These are phyloP conservation scores for Cylindroiulus punctatus DNA, from an alignment of 2,888 invertebrate genomes.

Conservation along the genomic window DNA sequence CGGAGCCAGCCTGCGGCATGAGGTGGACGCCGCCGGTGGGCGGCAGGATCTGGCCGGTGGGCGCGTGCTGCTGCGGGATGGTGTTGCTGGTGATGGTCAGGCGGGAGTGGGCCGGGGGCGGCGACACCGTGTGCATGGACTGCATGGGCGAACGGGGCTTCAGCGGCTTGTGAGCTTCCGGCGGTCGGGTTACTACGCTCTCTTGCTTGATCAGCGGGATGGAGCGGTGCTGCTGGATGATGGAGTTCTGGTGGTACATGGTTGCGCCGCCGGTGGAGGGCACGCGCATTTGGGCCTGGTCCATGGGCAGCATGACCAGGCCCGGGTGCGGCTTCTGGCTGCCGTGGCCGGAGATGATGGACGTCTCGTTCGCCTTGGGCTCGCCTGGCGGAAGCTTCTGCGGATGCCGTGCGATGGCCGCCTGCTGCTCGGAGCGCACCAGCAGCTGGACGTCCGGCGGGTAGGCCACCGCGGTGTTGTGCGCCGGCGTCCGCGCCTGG, in stretches of 20 bases:
- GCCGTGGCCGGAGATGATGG: not conserved
- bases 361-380: not conserved
- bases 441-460: slow-evolving; percentile 14
- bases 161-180: slow-evolving; percentile 38
- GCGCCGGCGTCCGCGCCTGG: slow-evolving; percentile 52
- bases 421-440: not conserved
- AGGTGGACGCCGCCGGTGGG: slow-evolving; percentile 64
- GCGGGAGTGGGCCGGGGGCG: slow-evolving; percentile 50
- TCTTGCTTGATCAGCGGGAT: slow-evolving; percentile 53
- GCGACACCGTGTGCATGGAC: slow-evolving; percentile 56
- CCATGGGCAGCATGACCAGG: slow-evolving; percentile 39
- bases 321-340: slow-evolving; percentile 24
- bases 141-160: slow-evolving; percentile 58
- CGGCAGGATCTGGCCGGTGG: slow-evolving; percentile 60
- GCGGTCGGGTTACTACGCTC: slow-evolving; percentile 2
- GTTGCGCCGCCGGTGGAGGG: not conserved
- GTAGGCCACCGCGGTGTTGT: slow-evolving; percentile 30
- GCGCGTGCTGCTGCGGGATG: slow-evolving; percentile 62
- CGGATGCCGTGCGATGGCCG: not conserved
- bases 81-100: slow-evolving; percentile 53
- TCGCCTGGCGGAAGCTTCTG: not conserved
- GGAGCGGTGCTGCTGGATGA: slow-evolving; percentile 51
- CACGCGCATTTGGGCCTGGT: slow-evolving; percentile 16
- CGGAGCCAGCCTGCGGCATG: slow-evolving; percentile 68
- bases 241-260: slow-evolving; percentile 46